Conservation (phyloP, 1,140 invertebrate species). For the Neodiprion pinetum region DNA sequence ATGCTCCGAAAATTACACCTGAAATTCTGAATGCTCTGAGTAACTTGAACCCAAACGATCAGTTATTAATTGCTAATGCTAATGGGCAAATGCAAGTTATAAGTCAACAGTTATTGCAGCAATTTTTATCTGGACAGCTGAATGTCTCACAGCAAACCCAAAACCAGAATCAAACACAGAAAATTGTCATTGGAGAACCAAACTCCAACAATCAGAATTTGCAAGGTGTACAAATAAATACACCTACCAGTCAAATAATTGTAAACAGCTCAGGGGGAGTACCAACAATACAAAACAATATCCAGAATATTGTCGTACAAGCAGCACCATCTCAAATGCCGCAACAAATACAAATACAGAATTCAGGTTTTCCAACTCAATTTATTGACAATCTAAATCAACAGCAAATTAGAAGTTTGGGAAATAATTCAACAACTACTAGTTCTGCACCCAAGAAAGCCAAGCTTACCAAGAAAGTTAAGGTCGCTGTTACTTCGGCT, state of each 20-base stretch:
- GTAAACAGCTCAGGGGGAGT: conserved; percentile 60
- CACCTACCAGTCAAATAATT: conserved; percentile 61
- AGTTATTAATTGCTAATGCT: conserved; percentile 55
- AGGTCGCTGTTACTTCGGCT: conserved; percentile 42
- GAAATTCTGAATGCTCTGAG: conserved; percentile 59
- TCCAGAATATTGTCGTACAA: conserved; percentile 60
- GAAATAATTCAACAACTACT: conserved; percentile 34
- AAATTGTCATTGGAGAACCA: conserved; percentile 58
- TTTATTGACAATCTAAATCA: conserved; percentile 61
- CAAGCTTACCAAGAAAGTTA: conserved; percentile 53
- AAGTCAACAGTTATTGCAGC: conserved; percentile 57
- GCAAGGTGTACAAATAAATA: conserved; percentile 59
- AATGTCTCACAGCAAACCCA: conserved; percentile 40
- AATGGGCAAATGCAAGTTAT: conserved; percentile 61
- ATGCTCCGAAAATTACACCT: conserved; percentile 56
- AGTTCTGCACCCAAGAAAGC: conserved; percentile 47
- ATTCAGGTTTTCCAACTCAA: conserved; percentile 57
- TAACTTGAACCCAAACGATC: conserved; percentile 60
- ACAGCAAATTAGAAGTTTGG: conserved; percentile 56
- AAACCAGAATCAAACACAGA: conserved; percentile 54
- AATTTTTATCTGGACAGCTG: conserved; percentile 55
- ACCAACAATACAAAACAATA: conserved; percentile 61
- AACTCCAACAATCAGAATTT: conserved; percentile 52
- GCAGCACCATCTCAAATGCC: conserved; percentile 58
- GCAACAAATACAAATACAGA: conserved; percentile 59